A percentile compares a stretch with the other conserved stretches of the same genome.
Evolutionary conservation across 1,140 invertebrate genomes (phyloP).

Genomic region (Conus ventricosus): DNA sequence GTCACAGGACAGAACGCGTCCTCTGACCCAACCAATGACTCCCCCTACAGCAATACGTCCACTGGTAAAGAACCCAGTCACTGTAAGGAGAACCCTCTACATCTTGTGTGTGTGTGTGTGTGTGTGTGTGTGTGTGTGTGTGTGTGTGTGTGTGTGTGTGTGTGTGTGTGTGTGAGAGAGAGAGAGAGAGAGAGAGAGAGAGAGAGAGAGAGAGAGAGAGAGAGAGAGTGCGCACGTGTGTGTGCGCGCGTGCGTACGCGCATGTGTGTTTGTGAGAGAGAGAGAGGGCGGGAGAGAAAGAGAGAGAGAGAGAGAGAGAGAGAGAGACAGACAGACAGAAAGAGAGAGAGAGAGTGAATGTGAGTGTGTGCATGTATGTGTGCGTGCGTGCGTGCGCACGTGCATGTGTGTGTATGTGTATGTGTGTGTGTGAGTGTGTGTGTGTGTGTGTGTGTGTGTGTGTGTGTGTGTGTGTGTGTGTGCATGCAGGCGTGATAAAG

Average conservation of each 20-base stretch:
- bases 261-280: no score
- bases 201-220: background rate
- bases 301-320: no score
- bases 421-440: background rate
- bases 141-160: no score
- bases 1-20: background rate
- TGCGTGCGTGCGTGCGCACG: background rate
- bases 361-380: background rate
- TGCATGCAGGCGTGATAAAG: no score
- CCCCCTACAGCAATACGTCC: background rate
- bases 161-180: no score
- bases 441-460: no score
- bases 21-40: background rate
- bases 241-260: background rate
- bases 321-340: no score
- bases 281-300: no score
- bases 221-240: background rate
- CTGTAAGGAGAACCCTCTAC: no score
- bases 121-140: background rate
- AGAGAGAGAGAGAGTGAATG: no score
- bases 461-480: background rate
- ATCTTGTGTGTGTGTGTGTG: background rate
- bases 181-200: no score
- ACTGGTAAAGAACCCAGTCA: background rate
- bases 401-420: background rate